Conservation (phyloP, 2,797 vertebrate species). For the Pitangus sulphuratus region DNA sequence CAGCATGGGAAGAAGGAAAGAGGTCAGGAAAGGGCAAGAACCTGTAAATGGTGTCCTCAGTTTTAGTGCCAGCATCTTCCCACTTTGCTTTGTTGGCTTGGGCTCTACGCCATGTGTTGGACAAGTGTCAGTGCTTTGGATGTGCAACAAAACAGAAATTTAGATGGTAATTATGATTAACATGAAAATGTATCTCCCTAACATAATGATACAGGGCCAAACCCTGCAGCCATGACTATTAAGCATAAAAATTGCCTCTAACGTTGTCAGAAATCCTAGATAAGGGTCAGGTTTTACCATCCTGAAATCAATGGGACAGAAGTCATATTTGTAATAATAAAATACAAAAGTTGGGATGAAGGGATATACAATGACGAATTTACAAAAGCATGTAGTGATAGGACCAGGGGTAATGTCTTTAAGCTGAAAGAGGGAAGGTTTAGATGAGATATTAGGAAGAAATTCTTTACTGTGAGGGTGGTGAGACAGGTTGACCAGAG, state of each 20-base stretch:
- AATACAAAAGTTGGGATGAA: neutral
- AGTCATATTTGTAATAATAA: neutral
- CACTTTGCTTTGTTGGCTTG: neutral
- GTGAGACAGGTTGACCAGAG: neutral
- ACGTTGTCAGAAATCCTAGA: neutral
- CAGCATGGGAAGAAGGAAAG: neutral
- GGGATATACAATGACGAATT: neutral
- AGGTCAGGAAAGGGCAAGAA: neutral
- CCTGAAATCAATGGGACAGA: neutral
- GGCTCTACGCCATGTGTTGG: accelerated
- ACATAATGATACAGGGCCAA: neutral
- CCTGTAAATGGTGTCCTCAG: neutral
- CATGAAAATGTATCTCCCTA: neutral
- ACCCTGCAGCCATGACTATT: neutral
- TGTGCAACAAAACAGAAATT: neutral
- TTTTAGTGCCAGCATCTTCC: neutral
- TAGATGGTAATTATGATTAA: neutral
- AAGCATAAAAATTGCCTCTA: neutral
- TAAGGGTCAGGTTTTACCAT: neutral
- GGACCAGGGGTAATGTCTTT: neutral
- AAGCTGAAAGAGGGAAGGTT: neutral
- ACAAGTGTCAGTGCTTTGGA: neutral
- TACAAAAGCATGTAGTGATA: neutral
- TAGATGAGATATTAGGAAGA: neutral
- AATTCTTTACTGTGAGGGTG: neutral